Percentiles rank a stretch among this genome's conserved stretches.
These are phyloP conservation scores for Myopa tessellatipennis DNA, from an alignment of 2,888 invertebrate genomes.

Conservation along the genomic window DNA sequence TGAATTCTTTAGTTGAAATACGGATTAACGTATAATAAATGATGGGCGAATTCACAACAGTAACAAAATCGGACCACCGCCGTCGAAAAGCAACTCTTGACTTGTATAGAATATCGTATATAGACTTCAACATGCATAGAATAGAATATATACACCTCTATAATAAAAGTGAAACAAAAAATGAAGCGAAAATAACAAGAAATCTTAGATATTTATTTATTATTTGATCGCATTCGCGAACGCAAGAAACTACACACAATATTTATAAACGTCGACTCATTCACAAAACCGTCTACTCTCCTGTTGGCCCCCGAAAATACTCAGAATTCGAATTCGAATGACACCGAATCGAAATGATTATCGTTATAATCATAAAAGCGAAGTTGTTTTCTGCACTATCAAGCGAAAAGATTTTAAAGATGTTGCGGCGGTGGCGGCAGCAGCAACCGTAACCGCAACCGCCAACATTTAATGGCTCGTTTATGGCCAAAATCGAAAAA, in stretches of 20 bases:
- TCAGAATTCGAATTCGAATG: constrained; percentile 18
- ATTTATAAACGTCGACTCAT: constrained; percentile 23
- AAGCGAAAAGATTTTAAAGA: constrained; percentile 4
- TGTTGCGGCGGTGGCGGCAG: constrained; percentile 24
- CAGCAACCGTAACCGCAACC: neutral
- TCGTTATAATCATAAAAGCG: constrained; percentile 5
- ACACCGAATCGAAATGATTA: neutral
- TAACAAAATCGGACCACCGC: too few relatives aligned
- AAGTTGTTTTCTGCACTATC: neutral
- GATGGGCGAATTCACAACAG: too few relatives aligned
- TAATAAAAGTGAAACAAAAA: too few relatives aligned
- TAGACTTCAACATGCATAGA: too few relatives aligned
- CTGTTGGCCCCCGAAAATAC: constrained; percentile 13
- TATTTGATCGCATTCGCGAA: constrained; percentile 12
- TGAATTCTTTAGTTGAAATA: too few relatives aligned
- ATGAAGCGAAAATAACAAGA: too few relatives aligned
- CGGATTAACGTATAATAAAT: too few relatives aligned
- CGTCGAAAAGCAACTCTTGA: too few relatives aligned
- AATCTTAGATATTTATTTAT: constrained; percentile 1
- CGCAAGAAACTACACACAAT: neutral
- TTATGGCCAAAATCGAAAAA: constrained; percentile 26
- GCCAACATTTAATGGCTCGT: constrained; percentile 15
- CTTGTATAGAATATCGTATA: too few relatives aligned
- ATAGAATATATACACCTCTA: too few relatives aligned
- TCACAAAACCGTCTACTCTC: neutral